Evolutionary conservation across 2,113 vertebrate species (phyloP).

Genomic region (Tragelaphus imberbis): DNA sequence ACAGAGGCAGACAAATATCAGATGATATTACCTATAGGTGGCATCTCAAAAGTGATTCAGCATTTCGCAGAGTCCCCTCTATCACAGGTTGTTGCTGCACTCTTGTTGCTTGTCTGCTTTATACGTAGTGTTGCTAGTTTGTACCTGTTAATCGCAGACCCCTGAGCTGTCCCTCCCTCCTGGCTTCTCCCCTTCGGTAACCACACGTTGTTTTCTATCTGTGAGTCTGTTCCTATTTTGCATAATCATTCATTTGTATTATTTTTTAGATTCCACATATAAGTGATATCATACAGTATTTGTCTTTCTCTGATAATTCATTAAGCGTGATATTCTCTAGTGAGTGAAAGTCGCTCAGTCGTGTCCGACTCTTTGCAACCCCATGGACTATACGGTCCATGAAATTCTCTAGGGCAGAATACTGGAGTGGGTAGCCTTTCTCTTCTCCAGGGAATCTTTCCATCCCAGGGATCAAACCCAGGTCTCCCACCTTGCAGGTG

Average conservation of each 20-base stretch:
- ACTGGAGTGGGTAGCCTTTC: background rate
- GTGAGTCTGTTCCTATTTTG: background rate
- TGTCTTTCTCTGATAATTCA: background rate
- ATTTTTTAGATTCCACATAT: background rate
- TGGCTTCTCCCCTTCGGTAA: background rate
- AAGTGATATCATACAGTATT: background rate
- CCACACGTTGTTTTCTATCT: background rate
- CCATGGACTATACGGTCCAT: background rate
- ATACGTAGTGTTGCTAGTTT: fast-evolving
- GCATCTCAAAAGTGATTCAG: fast-evolving
- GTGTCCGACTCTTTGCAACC: background rate
- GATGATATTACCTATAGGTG: fast-evolving
- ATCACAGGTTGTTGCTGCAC: fast-evolving
- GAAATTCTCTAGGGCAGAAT: background rate
- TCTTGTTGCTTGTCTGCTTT: background rate
- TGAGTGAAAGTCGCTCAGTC: background rate
- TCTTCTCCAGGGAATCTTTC: background rate
- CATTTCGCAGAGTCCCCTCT: fast-evolving
- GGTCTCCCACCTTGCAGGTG: background rate
- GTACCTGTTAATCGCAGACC: background rate
- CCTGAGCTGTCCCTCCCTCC: background rate
- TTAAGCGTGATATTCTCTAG: background rate
- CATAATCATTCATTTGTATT: background rate
- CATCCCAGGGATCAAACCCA: background rate
- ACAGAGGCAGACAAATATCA: background rate